These are phyloP conservation scores for Patella vulgata DNA, from an alignment of 1,140 invertebrate species.

Conservation along the genomic window DNA sequence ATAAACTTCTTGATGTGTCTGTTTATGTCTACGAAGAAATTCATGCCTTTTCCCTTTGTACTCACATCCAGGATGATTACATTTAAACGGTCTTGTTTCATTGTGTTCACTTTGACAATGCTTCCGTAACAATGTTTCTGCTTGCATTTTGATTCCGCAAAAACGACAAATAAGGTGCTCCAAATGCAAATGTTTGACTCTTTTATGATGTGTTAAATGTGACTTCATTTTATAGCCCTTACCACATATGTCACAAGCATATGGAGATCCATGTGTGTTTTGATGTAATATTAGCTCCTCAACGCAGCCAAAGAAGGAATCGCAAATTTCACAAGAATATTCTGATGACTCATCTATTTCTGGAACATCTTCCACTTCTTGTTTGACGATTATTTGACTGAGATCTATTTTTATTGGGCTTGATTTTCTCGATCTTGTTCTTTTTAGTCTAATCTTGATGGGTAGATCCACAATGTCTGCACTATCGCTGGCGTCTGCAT, in stretches of 20 bases:
- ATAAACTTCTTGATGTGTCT: constrained; percentile 51
- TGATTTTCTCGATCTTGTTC: no score
- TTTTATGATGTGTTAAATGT: constrained; percentile 18
- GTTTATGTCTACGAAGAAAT: constrained; percentile 41
- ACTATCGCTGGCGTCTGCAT: no score
- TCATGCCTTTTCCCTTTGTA: constrained; percentile 33
- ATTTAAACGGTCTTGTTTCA: constrained; percentile 37
- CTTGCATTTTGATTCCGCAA: constrained; percentile 25
- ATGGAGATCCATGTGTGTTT: constrained; percentile 14
- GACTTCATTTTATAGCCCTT: constrained; percentile 24
- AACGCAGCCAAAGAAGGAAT: no score
- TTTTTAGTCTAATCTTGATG: no score
- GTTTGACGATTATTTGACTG: no score
- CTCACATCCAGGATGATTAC: constrained; percentile 33
- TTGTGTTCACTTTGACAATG: constrained; percentile 36
- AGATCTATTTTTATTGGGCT: no score
- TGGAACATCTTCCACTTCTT: no score
- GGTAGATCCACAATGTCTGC: no score
- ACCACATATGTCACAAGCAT: constrained; percentile 30
- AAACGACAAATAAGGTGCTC: constrained; percentile 10
- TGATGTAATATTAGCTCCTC: no score
- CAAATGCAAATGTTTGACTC: constrained; percentile 24
- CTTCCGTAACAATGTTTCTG: constrained; percentile 22
- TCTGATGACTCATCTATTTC: no score
- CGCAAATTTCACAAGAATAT: no score